Evolutionary conservation across 2,888 invertebrate species (phyloP).

Genomic region (Pandemis cinnamomeana): DNA sequence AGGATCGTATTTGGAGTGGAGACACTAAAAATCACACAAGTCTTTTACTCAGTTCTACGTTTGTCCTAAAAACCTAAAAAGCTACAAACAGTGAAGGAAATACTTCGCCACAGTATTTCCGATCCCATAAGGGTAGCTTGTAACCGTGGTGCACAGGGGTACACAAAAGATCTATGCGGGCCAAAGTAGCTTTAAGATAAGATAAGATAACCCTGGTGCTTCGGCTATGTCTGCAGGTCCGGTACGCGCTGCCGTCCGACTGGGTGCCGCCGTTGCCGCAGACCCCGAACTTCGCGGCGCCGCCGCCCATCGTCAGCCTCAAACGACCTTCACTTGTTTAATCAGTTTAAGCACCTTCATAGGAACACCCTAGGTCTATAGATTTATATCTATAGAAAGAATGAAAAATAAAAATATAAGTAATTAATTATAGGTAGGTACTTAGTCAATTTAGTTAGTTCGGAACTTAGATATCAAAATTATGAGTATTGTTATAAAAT

Average conservation of each 20-base stretch:
- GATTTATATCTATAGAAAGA: too few species aligned
- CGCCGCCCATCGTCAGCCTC: conserved; percentile 64
- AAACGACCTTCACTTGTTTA: conserved; percentile 73
- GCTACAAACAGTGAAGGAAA: background rate
- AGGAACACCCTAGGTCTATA: too few species aligned
- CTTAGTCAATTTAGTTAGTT: too few species aligned
- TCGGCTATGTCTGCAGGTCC: conserved; percentile 43
- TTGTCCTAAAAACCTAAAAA: background rate
- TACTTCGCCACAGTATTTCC: background rate
- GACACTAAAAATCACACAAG: too few species aligned
- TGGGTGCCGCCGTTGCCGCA: conserved; percentile 54
- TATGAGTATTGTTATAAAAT: too few species aligned
- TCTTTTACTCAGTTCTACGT: too few species aligned
- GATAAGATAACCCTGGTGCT: background rate
- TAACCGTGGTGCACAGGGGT: too few species aligned
- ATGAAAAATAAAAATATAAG: too few species aligned
- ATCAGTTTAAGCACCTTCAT: background rate
- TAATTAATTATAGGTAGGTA: too few species aligned
- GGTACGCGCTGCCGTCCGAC: conserved; percentile 44
- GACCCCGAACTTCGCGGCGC: conserved; percentile 58
- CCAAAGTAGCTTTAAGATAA: too few species aligned
- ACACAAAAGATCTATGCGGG: too few species aligned
- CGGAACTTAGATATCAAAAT: too few species aligned
- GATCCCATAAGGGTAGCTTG: background rate
- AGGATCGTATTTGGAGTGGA: background rate